A percentile compares a stretch with the other conserved stretches of the same genome.
phyloP scores from a whole-genome alignment of 1,140 invertebrate genomes.

The Choristoneura fumiferana region DNA sequence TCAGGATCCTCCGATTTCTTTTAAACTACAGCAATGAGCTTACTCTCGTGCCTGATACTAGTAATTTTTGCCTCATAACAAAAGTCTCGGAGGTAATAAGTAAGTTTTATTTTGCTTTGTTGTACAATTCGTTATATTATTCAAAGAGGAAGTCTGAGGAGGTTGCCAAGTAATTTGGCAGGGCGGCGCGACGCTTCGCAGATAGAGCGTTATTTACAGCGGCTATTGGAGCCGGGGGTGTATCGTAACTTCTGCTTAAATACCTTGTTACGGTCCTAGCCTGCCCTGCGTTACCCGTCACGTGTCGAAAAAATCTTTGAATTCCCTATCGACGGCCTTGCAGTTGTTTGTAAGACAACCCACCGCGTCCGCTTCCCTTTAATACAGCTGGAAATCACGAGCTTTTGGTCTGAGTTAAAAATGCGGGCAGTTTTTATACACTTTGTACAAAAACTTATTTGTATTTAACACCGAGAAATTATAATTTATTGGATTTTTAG shows the following conservation, averaged over 20 bases:
- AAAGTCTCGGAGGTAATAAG: slow-evolving; percentile 26
- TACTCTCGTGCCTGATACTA: not conserved
- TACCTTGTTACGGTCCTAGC: slow-evolving; percentile 47
- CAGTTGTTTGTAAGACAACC: no score
- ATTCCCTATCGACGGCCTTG: slow-evolving; percentile 20
- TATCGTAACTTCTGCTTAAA: slow-evolving; percentile 63
- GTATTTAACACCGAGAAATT: no score
- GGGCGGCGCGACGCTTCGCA: slow-evolving; percentile 38
- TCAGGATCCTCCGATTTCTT: no score
- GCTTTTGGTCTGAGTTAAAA: no score
- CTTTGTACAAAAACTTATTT: no score
- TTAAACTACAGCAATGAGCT: no score
- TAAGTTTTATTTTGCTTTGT: slow-evolving; percentile 46
- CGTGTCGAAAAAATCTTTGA: slow-evolving; percentile 25
- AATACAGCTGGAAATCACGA: no score
- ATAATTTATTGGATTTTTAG: no score
- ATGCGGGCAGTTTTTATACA: no score
- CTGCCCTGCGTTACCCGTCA: slow-evolving; percentile 21
- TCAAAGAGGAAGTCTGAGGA: slow-evolving; percentile 62
- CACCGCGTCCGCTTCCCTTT: no score
- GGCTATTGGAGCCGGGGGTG: slow-evolving; percentile 43
- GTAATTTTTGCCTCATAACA: slow-evolving; percentile 7
- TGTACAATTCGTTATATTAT: slow-evolving; percentile 53
- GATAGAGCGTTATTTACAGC: slow-evolving; percentile 66
- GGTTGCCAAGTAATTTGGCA: slow-evolving; percentile 72